Evolutionary conservation across 2,113 vertebrate genomes (phyloP), one percentile per base, ranked within the genome.

Genomic region (Hiodon alosoides): DNA sequence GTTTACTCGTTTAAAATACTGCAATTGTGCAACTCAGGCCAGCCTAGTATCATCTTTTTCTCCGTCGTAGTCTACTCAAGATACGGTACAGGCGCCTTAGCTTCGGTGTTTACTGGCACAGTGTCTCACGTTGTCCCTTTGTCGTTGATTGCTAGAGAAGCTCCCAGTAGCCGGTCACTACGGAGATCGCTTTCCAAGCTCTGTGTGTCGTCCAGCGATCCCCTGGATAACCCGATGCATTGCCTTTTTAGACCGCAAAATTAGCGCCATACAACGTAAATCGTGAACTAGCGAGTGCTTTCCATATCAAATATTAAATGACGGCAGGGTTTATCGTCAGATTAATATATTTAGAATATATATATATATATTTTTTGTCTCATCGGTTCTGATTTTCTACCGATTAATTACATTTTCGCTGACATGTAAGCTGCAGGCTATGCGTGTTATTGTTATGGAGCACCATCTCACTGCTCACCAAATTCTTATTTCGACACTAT

Each of bases 161-260:
- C 67, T 48, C 47, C 5, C 14, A 50, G 57, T 47, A 11, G 58
- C 47, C 74, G 74, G 10, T 69, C 50, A 16, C 57, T 69, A 10
- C n/a, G n/a, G 47, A 17, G 50, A 70, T 69, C 58, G 85, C 82
- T 79, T 77, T 62, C 69, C 62, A 57, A 17, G 76, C 77, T 64
- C 67, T 78, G 72, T 74, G 83, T 83, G 84, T 76, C 79, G 83
- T 72, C 72, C 80, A 82, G 85, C 85, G 86, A 84, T 80, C 83
- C 64, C 80, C 73, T 67, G 82, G 83, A 84, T 85, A 75, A 72
- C 82, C 79, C 84, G 62, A 31, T 59, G 64, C 51, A 53, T 58
- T 9, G 57, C 65, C 55, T 48, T 62, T 53, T 66, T 46, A 74
- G 52, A 74, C 52, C 13, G 62, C 31, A 7, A n/a, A 73, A 55